These are phyloP conservation scores for Charanyca ferruginea DNA, from an alignment of 2,888 invertebrate genomes.

Conservation along the genomic window DNA sequence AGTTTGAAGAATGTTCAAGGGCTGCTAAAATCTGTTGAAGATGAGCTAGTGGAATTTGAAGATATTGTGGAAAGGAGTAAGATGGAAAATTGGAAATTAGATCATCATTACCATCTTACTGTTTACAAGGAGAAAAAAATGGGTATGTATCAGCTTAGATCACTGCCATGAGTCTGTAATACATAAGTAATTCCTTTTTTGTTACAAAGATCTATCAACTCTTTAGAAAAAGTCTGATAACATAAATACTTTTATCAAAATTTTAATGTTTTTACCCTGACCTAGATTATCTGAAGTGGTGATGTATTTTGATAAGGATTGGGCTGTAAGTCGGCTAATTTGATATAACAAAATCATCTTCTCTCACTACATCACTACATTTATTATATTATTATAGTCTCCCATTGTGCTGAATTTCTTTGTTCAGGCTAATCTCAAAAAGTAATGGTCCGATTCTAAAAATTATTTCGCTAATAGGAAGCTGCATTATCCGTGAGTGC, in stretches of 20 bases:
- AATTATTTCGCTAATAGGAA: too few relatives aligned
- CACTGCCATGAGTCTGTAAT: constrained; percentile 36
- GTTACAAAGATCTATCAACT: neutral
- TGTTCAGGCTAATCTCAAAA: too few relatives aligned
- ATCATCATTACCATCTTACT: constrained; percentile 93
- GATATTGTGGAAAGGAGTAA: constrained; percentile 93
- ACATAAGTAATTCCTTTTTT: neutral
- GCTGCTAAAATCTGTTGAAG: constrained; percentile 92
- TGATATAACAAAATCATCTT: too few relatives aligned
- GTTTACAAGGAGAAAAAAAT: constrained; percentile 94
- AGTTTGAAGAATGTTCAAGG: constrained; percentile 90
- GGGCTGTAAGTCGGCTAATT: neutral
- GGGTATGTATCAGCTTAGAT: constrained; percentile 80
- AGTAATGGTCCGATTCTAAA: too few relatives aligned
- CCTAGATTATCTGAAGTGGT: constrained; percentile 22
- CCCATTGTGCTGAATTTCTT: too few relatives aligned
- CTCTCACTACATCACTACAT: too few relatives aligned
- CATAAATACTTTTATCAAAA: constrained; percentile 15
- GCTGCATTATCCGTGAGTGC: too few relatives aligned
- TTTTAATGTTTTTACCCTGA: constrained; percentile 19
- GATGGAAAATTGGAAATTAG: constrained; percentile 93
- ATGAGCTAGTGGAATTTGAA: constrained; percentile 92
- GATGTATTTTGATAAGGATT: constrained; percentile 36
- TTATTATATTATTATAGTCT: too few relatives aligned
- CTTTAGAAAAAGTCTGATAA: neutral